Base-by-base conservation (phyloP, 1,140 invertebrate genomes). In the Drosophila willistoni region DNA sequence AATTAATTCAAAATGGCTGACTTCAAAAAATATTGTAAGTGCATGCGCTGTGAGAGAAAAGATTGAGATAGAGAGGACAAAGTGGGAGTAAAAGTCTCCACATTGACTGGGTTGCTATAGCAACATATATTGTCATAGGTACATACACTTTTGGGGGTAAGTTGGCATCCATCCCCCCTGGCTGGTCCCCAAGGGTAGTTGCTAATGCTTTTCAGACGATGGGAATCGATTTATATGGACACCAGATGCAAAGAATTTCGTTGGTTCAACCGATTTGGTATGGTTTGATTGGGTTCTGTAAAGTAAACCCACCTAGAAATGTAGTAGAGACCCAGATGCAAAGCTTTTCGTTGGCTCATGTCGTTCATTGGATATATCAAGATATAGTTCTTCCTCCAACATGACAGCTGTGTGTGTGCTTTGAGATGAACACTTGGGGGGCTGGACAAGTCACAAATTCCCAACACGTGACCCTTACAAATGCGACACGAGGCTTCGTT, bases 1-100 rank as follows among this genome's bases (percentile, higher is more conserved):
- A 89, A 89, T 84, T 29, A 67, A 84, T 90, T 84, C 85, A 89
- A 89, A 89, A 89, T 89, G 84, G 84, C 84, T n/a, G 84, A 64
- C 73, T 56, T 87, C 85, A 79, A 66, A 71, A 47, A 36, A 36
- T 9, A 29, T 10, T 25, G 29, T 60, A 25, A 72, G 12, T 63
- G 56, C 68, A 79, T 87, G 83, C 79, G 83, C 80, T 42, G 73
- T 71, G 63, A 67, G 63, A 66, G 73, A 7, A 19, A 14, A 59
- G 39, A 25, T 17, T 14, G 7, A 64, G 33, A 71, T 3, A 42
- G 25, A 70, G 57, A 63, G 54, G 61, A 36, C 54, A 51, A 19
- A 55, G 61, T 22, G 36, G 42, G 33, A 68, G 41, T 56, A 63
- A 56, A 66, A 83, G 84, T 89, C 83, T 86, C 79, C 84, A 87